Base-by-base conservation (phyloP, 2,797 vertebrate genomes). In the Masticophis lateralis region DNA sequence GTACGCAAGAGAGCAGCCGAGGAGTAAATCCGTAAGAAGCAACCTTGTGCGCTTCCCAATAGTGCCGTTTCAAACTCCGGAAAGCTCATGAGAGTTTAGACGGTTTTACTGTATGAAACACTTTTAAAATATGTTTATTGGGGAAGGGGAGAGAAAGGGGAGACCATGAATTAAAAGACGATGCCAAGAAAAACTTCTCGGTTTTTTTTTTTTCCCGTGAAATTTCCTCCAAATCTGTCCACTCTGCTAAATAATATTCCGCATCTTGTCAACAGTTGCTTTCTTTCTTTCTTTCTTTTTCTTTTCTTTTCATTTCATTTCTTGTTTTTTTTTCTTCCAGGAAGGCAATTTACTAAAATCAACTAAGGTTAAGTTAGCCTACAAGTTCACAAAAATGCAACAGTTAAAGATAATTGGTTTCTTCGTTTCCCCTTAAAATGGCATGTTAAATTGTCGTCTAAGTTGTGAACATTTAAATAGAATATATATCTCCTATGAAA, bases 391-490 rank as follows among this genome's bases (percentile, higher is more conserved):
- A 97, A 98, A 98, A 97, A 97, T 97, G 97, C 94, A 95, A 98
- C 97, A 97, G 96, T 96, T 69, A 32, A 97, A 97, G 97, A 98
- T 97, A 95, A 96, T 96, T 95, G 97, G 95, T 95, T 96, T 96
- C 96, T 92, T n/a, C n/a, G 2, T 60, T 66, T 69, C 93, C 91
- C 91, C 92, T 95, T 92, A 93, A 96, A 97, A 96, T 95, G 97
- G 98, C 96, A 97, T 97, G 98, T 97, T 97, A 97, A 96, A 97
- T 97, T 97, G 97, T 97, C 97, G 97, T 97, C 98, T 98, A 98
- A 98, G 97, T 97, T 97, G 97, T 97, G 98, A 98, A 97, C 97
- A 97, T 97, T 98, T 98, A 98, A 98, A 98, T 98, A 98, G 95
- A 98, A 98, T 98, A 98, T 98, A 98, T 97, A 97, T 97, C 95